Evolutionary conservation across 2,113 vertebrate species (phyloP).

Genomic region (Ctenodactylus gundi): DNA sequence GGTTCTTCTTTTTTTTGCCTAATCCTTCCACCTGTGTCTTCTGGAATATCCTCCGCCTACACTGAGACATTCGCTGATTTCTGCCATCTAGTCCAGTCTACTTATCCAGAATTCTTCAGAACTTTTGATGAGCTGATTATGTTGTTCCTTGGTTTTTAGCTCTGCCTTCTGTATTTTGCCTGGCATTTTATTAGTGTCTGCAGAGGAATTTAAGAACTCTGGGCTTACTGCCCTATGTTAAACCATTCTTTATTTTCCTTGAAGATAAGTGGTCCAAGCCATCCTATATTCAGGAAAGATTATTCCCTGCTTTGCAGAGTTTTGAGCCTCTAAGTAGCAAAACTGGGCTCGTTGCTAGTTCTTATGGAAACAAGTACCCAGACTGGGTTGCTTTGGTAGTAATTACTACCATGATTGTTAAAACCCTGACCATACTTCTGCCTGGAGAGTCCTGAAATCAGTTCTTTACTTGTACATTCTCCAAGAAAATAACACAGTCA

Average conservation of each 20-base stretch:
- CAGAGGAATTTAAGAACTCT: background rate
- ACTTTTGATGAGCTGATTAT: accelerated
- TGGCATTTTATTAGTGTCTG: background rate
- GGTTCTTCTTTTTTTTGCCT: accelerated
- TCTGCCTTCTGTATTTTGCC: background rate
- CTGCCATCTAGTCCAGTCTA: background rate
- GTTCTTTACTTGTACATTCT: accelerated
- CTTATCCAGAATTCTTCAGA: background rate
- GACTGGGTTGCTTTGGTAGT: too few species aligned
- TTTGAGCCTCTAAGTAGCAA: background rate
- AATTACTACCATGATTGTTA: accelerated
- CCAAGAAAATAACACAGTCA: accelerated
- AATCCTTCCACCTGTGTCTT: background rate
- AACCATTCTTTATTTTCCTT: accelerated
- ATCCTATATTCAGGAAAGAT: background rate
- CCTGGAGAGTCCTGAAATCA: background rate
- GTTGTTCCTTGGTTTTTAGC: accelerated
- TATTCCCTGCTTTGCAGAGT: background rate
- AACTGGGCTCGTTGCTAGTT: background rate
- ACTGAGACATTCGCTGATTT: background rate
- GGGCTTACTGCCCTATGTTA: background rate
- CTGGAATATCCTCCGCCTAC: background rate
- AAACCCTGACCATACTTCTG: accelerated
- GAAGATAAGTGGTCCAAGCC: accelerated
- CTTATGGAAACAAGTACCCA: background rate